These are phyloP conservation scores for Cylloceria caligata DNA, from an alignment of 2,888 invertebrate genomes.

Conservation along the genomic window DNA sequence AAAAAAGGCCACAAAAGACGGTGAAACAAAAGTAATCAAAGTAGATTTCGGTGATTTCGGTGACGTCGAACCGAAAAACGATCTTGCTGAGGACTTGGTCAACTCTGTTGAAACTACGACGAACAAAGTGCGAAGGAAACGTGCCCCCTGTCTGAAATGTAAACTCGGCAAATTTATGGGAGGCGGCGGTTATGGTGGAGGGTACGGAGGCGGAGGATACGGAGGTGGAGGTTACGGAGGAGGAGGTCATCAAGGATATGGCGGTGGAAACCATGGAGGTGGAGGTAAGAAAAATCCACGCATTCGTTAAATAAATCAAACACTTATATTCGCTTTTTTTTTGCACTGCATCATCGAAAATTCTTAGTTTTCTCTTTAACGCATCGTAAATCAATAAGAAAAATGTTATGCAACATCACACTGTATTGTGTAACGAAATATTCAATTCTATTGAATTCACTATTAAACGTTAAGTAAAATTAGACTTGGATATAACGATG, in stretches of 20 bases:
- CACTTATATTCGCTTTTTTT: neutral
- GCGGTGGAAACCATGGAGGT: slow-evolving; percentile 58
- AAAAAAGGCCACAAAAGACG: slow-evolving; percentile 75
- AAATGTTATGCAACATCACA: too few species aligned
- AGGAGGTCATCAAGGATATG: slow-evolving; percentile 62
- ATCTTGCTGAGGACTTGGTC: slow-evolving; percentile 44
- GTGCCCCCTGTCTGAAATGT: slow-evolving; percentile 77
- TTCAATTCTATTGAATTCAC: too few species aligned
- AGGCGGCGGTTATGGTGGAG: slow-evolving; percentile 41
- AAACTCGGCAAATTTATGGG: slow-evolving; percentile 65
- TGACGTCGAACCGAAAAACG: slow-evolving; percentile 57
- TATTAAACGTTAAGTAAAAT: too few species aligned
- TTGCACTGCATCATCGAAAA: too few species aligned
- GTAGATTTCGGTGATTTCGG: slow-evolving; percentile 73
- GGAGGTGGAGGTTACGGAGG: slow-evolving; percentile 65
- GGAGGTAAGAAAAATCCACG: slow-evolving; percentile 2
- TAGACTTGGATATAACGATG: too few species aligned
- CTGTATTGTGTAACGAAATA: too few species aligned
- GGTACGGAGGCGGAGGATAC: slow-evolving; percentile 58
- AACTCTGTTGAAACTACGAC: slow-evolving; percentile 44
- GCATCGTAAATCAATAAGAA: too few species aligned
- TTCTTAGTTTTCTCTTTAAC: too few species aligned
- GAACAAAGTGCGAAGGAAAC: slow-evolving; percentile 76
- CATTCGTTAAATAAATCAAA: neutral
- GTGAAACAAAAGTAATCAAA: slow-evolving; percentile 75